Evolutionary conservation across 30 jellyfish, hydroid and myxozoan genomes (phyloP).

Genomic region (Hydractinia symbiolongicarpus): DNA sequence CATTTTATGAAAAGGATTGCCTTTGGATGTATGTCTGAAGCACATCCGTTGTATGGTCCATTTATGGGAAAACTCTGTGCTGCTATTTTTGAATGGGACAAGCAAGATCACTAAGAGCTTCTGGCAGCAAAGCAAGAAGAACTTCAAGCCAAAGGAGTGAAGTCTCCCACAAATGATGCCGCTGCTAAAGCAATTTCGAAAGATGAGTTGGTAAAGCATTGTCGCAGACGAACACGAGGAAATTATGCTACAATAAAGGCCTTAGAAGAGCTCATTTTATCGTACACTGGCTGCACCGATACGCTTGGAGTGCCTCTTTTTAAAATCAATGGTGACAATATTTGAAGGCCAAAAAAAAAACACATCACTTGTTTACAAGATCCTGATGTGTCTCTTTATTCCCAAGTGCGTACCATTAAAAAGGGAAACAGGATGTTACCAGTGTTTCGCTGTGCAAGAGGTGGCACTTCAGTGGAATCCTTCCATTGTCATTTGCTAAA

Average conservation of each 20-base stretch:
- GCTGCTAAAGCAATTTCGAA: conserved; percentile 16
- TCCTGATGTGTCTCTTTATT: conserved; percentile 35
- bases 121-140: conserved; percentile 31
- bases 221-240: conserved; percentile 37
- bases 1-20: conserved; percentile 36
- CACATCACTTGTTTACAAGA: conserved; percentile 49
- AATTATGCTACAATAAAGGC: conserved; percentile 13
- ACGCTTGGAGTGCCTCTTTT: conserved; percentile 47
- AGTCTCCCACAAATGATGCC: conserved; percentile 25
- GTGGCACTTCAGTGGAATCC: conserved; percentile 35
- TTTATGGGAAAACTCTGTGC: conserved; percentile 26
- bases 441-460: conserved; percentile 55
- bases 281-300: conserved; percentile 36
- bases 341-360: conserved; percentile 39
- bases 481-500: conserved; percentile 19
- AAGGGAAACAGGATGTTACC: conserved; percentile 37
- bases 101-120: conserved; percentile 18
- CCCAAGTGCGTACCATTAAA: conserved; percentile 16
- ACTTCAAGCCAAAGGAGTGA: conserved; percentile 30
- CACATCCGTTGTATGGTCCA: conserved; percentile 26
- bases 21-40: conserved; percentile 22
- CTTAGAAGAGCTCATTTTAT: conserved; percentile 30
- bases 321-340: conserved; percentile 11
- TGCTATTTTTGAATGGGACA: conserved; percentile 40
- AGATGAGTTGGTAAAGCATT: conserved; percentile 29